Evolutionary conservation across 2,113 vertebrate genomes (phyloP).

Genomic region (Caloenas nicobarica): DNA sequence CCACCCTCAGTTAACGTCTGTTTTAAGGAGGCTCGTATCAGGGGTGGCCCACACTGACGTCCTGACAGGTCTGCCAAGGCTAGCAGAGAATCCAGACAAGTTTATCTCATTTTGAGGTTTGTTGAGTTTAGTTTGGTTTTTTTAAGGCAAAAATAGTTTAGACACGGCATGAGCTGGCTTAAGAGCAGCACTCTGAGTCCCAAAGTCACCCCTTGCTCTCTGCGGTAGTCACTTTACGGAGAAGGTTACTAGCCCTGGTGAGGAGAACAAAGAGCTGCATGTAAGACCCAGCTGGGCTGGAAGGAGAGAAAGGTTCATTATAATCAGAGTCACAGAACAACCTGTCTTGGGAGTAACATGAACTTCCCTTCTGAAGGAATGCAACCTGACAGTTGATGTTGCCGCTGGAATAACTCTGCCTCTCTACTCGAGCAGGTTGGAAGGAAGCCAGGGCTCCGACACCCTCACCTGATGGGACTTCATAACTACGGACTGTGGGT

Average conservation of each 20-base stretch:
- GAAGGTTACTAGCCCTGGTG: neutral
- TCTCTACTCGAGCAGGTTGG: neutral
- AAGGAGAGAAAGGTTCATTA: neutral
- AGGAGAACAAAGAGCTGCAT: neutral
- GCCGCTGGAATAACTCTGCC: neutral
- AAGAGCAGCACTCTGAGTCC: neutral
- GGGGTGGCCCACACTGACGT: neutral
- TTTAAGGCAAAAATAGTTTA: neutral
- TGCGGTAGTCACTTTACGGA: neutral
- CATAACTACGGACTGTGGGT: neutral
- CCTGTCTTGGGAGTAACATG: neutral
- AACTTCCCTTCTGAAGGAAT: neutral
- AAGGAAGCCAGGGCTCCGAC: neutral
- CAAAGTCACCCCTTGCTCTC: neutral
- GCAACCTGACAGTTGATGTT: neutral
- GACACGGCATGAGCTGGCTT: neutral
- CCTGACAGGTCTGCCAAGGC: neutral
- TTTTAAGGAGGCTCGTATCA: neutral
- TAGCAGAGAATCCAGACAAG: neutral
- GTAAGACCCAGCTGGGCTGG: neutral
- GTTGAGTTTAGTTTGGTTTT: neutral
- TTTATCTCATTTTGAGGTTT: neutral
- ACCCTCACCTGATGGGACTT: neutral
- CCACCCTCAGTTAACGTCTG: neutral
- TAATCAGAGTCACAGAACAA: neutral